phyloP scores from a whole-genome alignment of 2,888 invertebrate species.

The Hypomecis punctinalis region DNA sequence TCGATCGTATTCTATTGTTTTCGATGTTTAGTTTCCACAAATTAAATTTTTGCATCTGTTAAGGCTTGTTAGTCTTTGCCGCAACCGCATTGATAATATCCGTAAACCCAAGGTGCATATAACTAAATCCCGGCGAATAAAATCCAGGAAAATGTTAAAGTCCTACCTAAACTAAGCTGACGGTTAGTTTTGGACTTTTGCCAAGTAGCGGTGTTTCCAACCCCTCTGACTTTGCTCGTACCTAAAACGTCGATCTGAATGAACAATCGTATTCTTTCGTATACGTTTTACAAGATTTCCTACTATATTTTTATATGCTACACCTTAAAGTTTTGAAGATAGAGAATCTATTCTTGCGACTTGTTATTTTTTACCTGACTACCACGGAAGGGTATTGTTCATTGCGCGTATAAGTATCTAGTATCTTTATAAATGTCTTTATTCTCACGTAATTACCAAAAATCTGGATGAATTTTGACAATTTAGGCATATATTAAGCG shows the following conservation, averaged over 20 bases:
- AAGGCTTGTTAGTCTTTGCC: not conserved
- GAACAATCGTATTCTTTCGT: conserved; percentile 39
- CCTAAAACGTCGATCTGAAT: conserved; percentile 51
- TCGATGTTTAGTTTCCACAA: no score
- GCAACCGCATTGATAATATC: not conserved
- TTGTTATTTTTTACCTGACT: no score
- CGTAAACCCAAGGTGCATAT: not conserved
- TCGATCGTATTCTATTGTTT: no score
- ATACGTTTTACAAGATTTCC: conserved; percentile 6
- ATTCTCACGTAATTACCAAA: no score
- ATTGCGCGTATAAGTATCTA: no score
- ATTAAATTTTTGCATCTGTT: not conserved
- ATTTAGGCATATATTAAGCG: no score
- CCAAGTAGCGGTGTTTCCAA: conserved; percentile 46
- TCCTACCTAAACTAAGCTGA: conserved; percentile 51
- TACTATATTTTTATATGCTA: no score
- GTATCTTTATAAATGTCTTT: no score
- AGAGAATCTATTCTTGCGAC: no score
- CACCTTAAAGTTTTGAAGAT: no score
- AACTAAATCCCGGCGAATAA: conserved; percentile 17
- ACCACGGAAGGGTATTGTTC: no score
- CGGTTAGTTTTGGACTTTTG: conserved; percentile 48
- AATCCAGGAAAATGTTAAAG: conserved; percentile 36
- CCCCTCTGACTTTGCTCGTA: conserved; percentile 41
- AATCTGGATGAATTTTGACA: no score